Percentiles rank a stretch among this genome's conserved stretches.
These are phyloP conservation scores for Montipora capricornis DNA, from an alignment of 64 coral and sea anemone genomes.

Conservation along the genomic window DNA sequence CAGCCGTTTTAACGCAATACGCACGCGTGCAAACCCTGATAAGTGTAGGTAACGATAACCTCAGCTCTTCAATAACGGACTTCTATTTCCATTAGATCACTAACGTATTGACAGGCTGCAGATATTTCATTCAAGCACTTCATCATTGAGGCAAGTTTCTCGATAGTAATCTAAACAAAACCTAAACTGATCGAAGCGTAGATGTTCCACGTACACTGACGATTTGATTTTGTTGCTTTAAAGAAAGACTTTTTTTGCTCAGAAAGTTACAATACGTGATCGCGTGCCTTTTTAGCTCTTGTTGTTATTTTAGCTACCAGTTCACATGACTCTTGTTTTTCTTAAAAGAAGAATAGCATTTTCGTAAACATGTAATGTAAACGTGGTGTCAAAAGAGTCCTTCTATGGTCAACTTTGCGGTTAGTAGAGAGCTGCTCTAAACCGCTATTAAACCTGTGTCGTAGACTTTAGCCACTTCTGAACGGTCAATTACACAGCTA, in stretches of 20 bases:
- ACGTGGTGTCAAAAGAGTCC: background rate
- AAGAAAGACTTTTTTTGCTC: background rate
- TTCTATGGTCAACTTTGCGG: background rate
- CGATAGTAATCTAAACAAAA: background rate
- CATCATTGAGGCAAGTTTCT: background rate
- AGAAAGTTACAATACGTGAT: background rate
- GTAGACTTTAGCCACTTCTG: background rate
- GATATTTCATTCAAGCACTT: background rate
- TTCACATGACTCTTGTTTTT: conserved; percentile 33
- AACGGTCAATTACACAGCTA: background rate
- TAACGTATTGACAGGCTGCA: conserved; percentile 16
- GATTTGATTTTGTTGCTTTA: background rate
- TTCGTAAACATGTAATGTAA: conserved; percentile 60
- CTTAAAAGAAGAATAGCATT: conserved; percentile 16
- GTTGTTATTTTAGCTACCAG: conserved; percentile 6
- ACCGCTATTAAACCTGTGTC: background rate
- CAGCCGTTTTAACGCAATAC: background rate
- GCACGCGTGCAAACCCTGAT: background rate
- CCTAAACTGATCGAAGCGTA: background rate
- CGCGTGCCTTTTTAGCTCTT: background rate
- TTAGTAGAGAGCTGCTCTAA: background rate
- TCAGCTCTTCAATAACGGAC: background rate
- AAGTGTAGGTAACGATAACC: background rate
- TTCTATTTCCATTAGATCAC: conserved; percentile 29
- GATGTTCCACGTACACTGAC: background rate